Base-by-base conservation (phyloP, 2,888 invertebrate species). In the Perizoma flavofasciatum region DNA sequence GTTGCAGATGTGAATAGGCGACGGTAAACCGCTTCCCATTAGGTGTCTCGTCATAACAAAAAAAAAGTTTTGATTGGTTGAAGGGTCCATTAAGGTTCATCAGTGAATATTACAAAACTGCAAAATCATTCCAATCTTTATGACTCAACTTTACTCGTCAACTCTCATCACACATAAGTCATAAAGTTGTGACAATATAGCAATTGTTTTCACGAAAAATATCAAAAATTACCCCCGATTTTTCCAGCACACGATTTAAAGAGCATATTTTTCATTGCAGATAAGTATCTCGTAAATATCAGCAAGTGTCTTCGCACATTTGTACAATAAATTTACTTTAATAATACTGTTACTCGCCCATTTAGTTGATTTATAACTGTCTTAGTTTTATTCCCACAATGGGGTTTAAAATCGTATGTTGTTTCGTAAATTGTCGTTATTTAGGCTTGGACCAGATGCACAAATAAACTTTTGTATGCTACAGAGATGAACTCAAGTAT, bases 271-370 rank as follows among this genome's bases (percentile, higher is more conserved):
- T 63, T 61, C 61, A 55, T 51, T 54, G 47, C 58, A 67, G 64
- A 67, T 69, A 69, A 69, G 67, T 65, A 66, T 65, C 66, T 59
- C 67, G 67, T 69, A 69, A 69, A 69, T 67, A 69, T 69, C 63
- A 61, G 9, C 47, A 52, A 63, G 67, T 69, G 69, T 69, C 69
- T 66, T 67, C 69, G 66, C 63, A 66, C 69, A 69, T 69, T 66
- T 61, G 59, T 69, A 66, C 64, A 59, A 69, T 69, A 69, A 67
- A 69, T 69, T 67, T 39, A 59, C 66, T 65, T 58, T 69, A 69
- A 69, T 69, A 69, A 69, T 69, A 61, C 66, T 65, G 69, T 69
- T 63, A 67, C 69, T 63, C 44, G 49, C 22, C 67, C 61, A 69
- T 69, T 67, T 65, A 65, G 48, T 55, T 69, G 69, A 69, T 69